phyloP scores from a whole-genome alignment of 2,797 vertebrate genomes.

The Mus minutoides region DNA sequence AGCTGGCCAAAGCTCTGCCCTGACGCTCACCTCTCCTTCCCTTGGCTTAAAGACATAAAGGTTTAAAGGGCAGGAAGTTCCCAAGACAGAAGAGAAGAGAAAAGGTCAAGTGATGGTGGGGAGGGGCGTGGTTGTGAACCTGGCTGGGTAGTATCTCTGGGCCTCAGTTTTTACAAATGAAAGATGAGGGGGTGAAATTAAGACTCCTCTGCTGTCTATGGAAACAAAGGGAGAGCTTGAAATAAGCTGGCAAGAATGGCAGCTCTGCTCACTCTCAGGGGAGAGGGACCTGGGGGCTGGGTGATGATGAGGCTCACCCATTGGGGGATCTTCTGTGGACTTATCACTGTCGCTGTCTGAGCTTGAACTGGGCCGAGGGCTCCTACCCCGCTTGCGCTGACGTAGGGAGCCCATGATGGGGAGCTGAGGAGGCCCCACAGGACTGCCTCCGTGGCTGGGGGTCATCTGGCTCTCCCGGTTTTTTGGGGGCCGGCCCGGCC shows the following conservation, averaged over 20 bases:
- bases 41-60: constrained; percentile 59
- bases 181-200: constrained; percentile 9
- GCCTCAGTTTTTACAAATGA: constrained; percentile 49
- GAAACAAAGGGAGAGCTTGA: constrained; percentile 15
- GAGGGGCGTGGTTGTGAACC: constrained; percentile 9
- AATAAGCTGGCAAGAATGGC: constrained; percentile 50
- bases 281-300: constrained; percentile 42
- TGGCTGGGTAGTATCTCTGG: constrained; percentile 55
- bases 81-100: constrained; percentile 71
- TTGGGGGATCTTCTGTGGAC: constrained; percentile 92
- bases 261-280: constrained; percentile 64
- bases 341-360: constrained; percentile 98
- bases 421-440: constrained; percentile 96
- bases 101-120: constrained; percentile 68
- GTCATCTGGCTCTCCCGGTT: constrained; percentile 93
- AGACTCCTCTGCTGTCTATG: constrained; percentile 47
- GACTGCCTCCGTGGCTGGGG: constrained; percentile 91
- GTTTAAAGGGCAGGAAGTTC: constrained; percentile 64
- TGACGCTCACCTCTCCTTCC: constrained; percentile 5
- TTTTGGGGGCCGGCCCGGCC: constrained; percentile 97
- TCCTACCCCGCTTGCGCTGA: constrained; percentile 95
- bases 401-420: constrained; percentile 91
- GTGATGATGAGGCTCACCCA: constrained; percentile 90
- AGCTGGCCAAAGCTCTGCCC: neutral
- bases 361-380: constrained; percentile 95